phyloP scores from a whole-genome alignment of 2,113 vertebrate species.

The Poeciliopsis occidentalis region DNA sequence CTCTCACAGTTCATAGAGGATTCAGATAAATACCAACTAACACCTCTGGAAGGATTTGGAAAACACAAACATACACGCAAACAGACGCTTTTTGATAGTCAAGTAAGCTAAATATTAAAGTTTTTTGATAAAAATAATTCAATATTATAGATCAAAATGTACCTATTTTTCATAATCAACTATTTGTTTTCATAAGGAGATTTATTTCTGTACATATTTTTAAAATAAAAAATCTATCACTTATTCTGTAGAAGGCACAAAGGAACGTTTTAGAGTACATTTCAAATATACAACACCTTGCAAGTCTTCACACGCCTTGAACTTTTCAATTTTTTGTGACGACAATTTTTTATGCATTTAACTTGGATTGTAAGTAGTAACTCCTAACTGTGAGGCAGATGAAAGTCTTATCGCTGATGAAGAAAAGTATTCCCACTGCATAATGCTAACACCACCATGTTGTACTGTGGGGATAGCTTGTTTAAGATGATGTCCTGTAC shows the following conservation, averaged over 20 bases:
- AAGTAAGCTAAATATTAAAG: neutral
- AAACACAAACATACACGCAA: constrained; percentile 22
- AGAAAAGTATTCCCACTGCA: neutral
- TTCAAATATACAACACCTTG: too few species aligned
- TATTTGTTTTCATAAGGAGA: too few species aligned
- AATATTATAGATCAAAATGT: neutral
- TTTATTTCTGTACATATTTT: too few species aligned
- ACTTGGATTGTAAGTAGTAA: too few species aligned
- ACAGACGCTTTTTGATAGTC: neutral
- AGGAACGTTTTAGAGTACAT: too few species aligned
- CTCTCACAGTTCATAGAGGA: constrained; percentile 58
- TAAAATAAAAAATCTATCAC: too few species aligned
- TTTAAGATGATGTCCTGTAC: too few species aligned
- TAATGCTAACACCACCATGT: neutral
- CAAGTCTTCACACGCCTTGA: too few species aligned
- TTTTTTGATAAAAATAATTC: neutral
- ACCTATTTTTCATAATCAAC: neutral
- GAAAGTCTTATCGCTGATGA: neutral
- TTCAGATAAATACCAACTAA: constrained; percentile 52
- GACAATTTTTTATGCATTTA: too few species aligned
- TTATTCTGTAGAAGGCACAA: too few species aligned
- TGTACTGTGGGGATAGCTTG: neutral
- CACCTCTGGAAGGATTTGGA: constrained; percentile 39
- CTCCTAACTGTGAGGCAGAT: neutral
- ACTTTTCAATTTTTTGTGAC: too few species aligned